Conservation (phyloP, 2,113 vertebrate genomes). For the Menura novaehollandiae region DNA sequence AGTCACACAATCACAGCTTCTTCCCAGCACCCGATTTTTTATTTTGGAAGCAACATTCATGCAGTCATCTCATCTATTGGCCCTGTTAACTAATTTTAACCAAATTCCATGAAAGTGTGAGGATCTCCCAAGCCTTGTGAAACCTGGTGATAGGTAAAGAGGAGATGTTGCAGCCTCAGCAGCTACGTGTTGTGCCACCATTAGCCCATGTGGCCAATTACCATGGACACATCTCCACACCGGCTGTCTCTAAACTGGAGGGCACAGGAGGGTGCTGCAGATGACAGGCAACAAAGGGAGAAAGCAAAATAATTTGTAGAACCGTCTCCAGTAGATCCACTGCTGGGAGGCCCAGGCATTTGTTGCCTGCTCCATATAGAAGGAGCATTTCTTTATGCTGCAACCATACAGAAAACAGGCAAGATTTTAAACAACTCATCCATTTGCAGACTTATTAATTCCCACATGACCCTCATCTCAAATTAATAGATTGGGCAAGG, state of each 20-base stretch:
- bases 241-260: not conserved
- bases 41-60: not conserved
- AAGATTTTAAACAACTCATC: not conserved
- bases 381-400: not conserved
- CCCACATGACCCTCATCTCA: not conserved
- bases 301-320: not conserved
- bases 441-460: not conserved
- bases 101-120: rapidly evolving
- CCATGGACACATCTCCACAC: not conserved
- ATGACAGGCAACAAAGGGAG: not conserved
- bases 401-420: not conserved
- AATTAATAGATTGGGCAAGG: not conserved
- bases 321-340: not conserved
- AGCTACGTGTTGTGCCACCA: not conserved
- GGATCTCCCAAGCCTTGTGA: not conserved
- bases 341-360: not conserved
- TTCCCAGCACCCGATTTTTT: not conserved
- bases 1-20: not conserved
- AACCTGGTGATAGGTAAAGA: not conserved
- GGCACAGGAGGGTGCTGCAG: not conserved
- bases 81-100: not conserved
- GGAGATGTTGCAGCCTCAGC: not conserved
- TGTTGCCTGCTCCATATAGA: not conserved
- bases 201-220: not conserved
- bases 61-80: not conserved